A percentile compares a stretch with the other conserved stretches of the same genome.
phyloP scores from a whole-genome alignment of 2,888 invertebrate genomes.

The Tyria jacobaeae region DNA sequence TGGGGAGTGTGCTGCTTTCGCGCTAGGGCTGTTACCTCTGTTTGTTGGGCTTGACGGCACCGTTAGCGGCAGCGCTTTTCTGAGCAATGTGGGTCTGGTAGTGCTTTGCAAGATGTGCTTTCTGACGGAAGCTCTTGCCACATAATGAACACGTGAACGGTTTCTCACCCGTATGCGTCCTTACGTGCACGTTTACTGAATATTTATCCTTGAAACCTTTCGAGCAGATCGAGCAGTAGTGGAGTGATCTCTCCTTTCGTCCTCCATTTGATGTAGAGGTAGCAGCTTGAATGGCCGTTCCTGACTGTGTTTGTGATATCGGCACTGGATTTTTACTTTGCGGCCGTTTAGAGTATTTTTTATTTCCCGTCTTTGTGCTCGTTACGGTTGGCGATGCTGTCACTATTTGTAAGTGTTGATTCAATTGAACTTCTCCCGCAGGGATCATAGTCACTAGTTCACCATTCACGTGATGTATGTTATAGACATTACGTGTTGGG shows the following conservation, averaged over 20 bases:
- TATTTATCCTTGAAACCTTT: slow-evolving; percentile 98
- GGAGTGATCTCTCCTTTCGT: slow-evolving; percentile 94
- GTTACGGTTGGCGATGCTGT: slow-evolving; percentile 87
- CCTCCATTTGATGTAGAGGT: slow-evolving; percentile 90
- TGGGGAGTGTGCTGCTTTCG: slow-evolving; percentile 48
- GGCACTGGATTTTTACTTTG: slow-evolving; percentile 83
- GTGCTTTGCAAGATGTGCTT: slow-evolving; percentile 96
- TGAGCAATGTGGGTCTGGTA: slow-evolving; percentile 97
- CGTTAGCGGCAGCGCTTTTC: slow-evolving; percentile 90
- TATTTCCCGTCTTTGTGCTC: slow-evolving; percentile 88
- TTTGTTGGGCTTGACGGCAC: slow-evolving; percentile 85
- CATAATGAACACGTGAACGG: slow-evolving; percentile 98
- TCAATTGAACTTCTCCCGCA: slow-evolving; percentile 76
- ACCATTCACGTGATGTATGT: slow-evolving; percentile 82
- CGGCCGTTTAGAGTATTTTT: slow-evolving; percentile 90
- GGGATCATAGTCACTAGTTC: slow-evolving; percentile 83
- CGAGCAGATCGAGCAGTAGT: slow-evolving; percentile 97
- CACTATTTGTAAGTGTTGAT: slow-evolving; percentile 85
- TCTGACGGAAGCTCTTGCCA: slow-evolving; percentile 96
- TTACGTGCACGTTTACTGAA: slow-evolving; percentile 98
- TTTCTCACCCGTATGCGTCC: slow-evolving; percentile 99
- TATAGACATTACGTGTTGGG: slow-evolving; percentile 84
- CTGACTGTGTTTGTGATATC: slow-evolving; percentile 69
- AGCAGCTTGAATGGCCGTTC: slow-evolving; percentile 79
- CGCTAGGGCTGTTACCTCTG: slow-evolving; percentile 76